phyloP scores from a whole-genome alignment of 2,113 vertebrate genomes.

The Planiliza haematocheilus region DNA sequence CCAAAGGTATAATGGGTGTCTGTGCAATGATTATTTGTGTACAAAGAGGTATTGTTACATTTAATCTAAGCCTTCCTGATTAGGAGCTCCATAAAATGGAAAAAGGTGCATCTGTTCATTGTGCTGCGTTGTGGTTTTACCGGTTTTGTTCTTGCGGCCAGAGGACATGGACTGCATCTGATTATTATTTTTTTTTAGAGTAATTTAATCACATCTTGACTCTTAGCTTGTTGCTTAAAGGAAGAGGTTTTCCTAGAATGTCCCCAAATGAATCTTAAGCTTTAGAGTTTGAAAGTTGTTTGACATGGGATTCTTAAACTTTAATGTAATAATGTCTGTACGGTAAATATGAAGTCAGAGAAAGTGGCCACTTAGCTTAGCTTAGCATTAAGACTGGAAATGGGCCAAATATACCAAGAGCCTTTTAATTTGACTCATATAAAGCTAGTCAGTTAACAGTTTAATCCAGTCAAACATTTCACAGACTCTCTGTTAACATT shows the following conservation, averaged over 20 bases:
- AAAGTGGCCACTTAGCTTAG: not conserved
- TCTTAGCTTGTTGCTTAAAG: not conserved
- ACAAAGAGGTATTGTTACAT: conserved; percentile 37
- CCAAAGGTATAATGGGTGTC: conserved; percentile 68
- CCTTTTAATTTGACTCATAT: too few relatives aligned
- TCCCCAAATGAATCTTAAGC: not conserved
- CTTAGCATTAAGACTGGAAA: conserved; percentile 4
- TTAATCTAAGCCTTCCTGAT: conserved; percentile 5
- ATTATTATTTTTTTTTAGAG: conserved; percentile 2
- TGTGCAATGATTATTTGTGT: conserved; percentile 65
- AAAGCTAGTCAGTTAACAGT: too few relatives aligned
- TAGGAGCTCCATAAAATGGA: conserved; percentile 55
- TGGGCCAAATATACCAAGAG: too few relatives aligned
- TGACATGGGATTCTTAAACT: not conserved
- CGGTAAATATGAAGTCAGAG: not conserved
- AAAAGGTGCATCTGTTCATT: not conserved
- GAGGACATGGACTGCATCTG: conserved; percentile 9
- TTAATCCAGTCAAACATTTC: too few relatives aligned
- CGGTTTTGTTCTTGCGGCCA: conserved; percentile 22
- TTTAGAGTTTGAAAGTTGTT: not conserved
- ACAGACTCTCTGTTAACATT: too few relatives aligned
- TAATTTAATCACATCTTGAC: conserved; percentile 3
- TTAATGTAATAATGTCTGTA: not conserved
- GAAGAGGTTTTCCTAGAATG: not conserved
- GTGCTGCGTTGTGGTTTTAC: conserved; percentile 27